Base-by-base conservation (phyloP, 2,888 invertebrate species). In the Schrankia costaestrigalis region DNA sequence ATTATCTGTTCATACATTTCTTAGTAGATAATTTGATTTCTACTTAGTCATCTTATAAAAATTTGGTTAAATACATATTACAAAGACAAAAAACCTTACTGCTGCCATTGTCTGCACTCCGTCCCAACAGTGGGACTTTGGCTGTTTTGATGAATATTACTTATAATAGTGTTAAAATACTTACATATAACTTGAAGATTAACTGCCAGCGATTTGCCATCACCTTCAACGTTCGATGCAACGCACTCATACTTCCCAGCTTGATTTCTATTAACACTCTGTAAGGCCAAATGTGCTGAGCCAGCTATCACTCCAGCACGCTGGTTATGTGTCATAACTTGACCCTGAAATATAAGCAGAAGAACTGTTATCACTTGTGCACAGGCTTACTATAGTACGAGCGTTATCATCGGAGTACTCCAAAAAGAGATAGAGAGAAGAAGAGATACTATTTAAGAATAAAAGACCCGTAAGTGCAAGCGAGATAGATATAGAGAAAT, bases 221-320 rank as follows among this genome's bases (percentile, higher is more conserved):
- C 96, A 1, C 97, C 97, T 78, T 97, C 96, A 8, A 96, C 95
- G 71, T 97, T 97, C 28, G 95, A 95, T 1, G 96, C 97, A 12
- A 95, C 93, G 77, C 97, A 97, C 18, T 94, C 92, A 78, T 97
- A 97, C 81, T 94, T 93, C 30, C 97, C 97, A 1, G 95, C 94
- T 71, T 95, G 95, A 52, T 91, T 91, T 57, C 94, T 90, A 38
- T 92, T 92, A 23, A 96, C 94, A 31, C 91, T 91, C 76, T 95
- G 95, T 43, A 97, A 83, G 0, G 95, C 96, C 53, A 97, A 82
- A 71, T 93, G 93, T 37, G 93, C 93, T 62, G 93, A 93, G 61
- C 94, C 95, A 41, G 96, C 93, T 69, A 97, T 95, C 23, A 97
- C 92, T n/a, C 96, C 96, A 17, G 92, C 92, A 40, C 95, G 93